Evolutionary conservation across 2,797 vertebrate genomes (phyloP).

Genomic region (Numenius phaeopus): DNA sequence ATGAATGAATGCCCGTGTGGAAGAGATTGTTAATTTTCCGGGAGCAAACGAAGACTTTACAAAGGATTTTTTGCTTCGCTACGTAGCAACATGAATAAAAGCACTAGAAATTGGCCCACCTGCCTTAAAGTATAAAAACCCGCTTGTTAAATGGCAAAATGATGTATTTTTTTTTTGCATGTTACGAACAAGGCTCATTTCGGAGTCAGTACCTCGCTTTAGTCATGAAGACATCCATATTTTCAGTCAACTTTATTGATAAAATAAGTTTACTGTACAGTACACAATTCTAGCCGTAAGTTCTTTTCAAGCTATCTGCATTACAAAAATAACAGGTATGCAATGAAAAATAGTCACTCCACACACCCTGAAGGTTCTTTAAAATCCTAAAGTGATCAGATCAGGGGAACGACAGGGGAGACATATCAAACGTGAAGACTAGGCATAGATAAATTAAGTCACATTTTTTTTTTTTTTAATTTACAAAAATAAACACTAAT

Average conservation of each 20-base stretch:
- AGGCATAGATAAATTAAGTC: constrained; percentile 74
- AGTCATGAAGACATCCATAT: neutral
- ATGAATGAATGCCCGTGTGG: neutral
- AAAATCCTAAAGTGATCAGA: constrained; percentile 56
- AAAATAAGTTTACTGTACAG: constrained; percentile 78
- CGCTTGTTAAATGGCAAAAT: neutral
- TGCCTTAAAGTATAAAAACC: neutral
- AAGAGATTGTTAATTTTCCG: neutral
- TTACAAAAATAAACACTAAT: constrained; percentile 80
- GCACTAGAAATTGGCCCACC: neutral
- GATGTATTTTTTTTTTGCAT: neutral
- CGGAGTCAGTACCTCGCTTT: neutral
- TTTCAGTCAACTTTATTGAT: constrained; percentile 78
- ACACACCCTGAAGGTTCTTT: constrained; percentile 61
- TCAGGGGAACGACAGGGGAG: neutral
- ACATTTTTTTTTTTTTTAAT: constrained; percentile 9
- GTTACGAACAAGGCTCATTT: neutral
- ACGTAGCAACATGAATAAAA: neutral
- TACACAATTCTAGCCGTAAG: constrained; percentile 66
- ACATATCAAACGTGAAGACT: constrained; percentile 41
- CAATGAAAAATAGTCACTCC: constrained; percentile 71
- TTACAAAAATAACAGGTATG: constrained; percentile 74
- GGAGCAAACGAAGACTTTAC: neutral
- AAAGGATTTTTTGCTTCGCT: neutral
- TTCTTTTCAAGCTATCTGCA: constrained; percentile 64